Evolutionary conservation across 2,888 invertebrate species (phyloP).

Genomic region (Noctua pronuba): DNA sequence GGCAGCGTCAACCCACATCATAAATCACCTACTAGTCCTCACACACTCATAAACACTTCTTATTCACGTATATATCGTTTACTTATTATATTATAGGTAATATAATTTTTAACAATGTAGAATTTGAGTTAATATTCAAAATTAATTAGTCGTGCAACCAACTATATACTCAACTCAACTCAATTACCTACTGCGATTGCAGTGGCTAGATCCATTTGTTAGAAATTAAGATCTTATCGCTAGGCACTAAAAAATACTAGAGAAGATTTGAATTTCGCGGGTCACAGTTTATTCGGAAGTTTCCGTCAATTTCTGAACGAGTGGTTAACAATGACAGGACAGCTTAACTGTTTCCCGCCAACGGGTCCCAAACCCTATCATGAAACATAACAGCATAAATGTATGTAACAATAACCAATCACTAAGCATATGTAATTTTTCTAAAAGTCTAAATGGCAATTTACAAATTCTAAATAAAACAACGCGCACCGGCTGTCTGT

Average conservation of each 20-base stretch:
- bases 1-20: no score
- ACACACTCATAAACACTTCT: no score
- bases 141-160: no score
- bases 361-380: slow-evolving; percentile 2
- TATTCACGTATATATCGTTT: no score
- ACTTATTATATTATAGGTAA: no score
- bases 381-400: background rate
- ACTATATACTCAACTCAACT: no score
- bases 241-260: background rate
- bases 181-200: no score
- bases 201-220: no score
- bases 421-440: background rate
- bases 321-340: slow-evolving; percentile 1
- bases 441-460: background rate
- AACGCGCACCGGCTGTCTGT: slow-evolving; percentile 38
- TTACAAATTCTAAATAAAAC: slow-evolving; percentile 27
- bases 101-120: no score
- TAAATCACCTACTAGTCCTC: no score
- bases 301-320: slow-evolving; percentile 43
- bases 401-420: background rate
- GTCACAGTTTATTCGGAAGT: background rate
- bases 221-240: no score
- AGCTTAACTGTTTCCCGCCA: slow-evolving; percentile 60
- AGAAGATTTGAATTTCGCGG: background rate
- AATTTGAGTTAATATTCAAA: no score